These are phyloP conservation scores for Sebastes fasciatus DNA, from an alignment of 2,113 vertebrate species.

Conservation along the genomic window DNA sequence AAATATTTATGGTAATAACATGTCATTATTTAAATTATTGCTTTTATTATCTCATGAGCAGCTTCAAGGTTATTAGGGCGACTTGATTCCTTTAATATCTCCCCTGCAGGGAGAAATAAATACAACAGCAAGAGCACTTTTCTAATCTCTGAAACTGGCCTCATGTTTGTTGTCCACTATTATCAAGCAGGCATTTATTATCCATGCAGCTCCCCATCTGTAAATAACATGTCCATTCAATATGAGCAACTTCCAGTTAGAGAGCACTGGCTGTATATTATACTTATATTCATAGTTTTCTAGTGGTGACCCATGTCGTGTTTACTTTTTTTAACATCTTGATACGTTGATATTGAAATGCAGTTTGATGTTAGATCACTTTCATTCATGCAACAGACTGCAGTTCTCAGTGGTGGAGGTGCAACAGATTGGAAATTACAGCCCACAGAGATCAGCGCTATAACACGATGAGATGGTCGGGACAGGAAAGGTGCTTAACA, in stretches of 20 bases:
- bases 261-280: not conserved
- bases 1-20: not conserved
- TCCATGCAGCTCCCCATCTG: conserved; percentile 21
- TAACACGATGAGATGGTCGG: not conserved
- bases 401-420: not conserved
- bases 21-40: not conserved
- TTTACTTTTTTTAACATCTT: not conserved
- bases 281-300: not conserved
- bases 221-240: conserved; percentile 26
- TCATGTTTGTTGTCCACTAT: conserved; percentile 26
- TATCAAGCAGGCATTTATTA: conserved; percentile 39
- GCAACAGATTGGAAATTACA: conserved; percentile 28
- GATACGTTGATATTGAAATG: not conserved
- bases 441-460: not conserved
- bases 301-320: not conserved
- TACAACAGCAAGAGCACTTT: conserved; percentile 1
- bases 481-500: not conserved
- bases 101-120: conserved; percentile 20
- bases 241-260: not conserved
- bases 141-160: conserved; percentile 29
- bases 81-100: not conserved
- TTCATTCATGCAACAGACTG: not conserved
- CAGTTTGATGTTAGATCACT: not conserved
- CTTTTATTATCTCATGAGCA: not conserved
- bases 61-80: conserved; percentile 14